Base-by-base conservation (phyloP, 2,888 invertebrate species). In the Cataglyphis cursor region DNA sequence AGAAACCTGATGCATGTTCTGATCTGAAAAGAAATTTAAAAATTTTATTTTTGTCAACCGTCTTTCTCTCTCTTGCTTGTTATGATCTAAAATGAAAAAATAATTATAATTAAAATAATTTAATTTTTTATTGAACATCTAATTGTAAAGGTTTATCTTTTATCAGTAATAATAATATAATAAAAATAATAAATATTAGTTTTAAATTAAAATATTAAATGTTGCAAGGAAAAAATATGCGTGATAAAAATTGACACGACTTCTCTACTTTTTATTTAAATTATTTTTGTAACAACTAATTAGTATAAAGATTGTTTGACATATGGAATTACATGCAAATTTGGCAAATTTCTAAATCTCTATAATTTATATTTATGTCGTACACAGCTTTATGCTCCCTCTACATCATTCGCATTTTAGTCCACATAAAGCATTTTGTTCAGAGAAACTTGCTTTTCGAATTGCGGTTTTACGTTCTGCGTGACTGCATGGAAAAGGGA, bases 401-500 rank as follows among this genome's bases (percentile, higher is more conserved):
- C 31, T 48, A 51, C 10, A n/a, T 65, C 41, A 66, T 57, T 21
- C 15, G n/a, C 2, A 28, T 76, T 76, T 76, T 38, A 57, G n/a
- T 57, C 38, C 28, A 9, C 28, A 24, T 15, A 41, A 41, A 76
- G 41, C 24, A 57, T 57, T 28, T 66, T 38, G 41, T 65, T 35
- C 51, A 64, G 48, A 51, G 35, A 24, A 6, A 41, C 4, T 41
- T 28, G 31, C 31, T n/a, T 48, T 28, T 48, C 48, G 66, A 15
- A 41, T 21, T 8, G 28, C 28, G 5, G 66, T n/a, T n/a, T n/a
- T n/a, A n/a, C 28, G 54, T 38, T 12, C 38, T 78, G 4, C n/a
- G 57, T 44, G 76, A 78, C 35, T 12, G 35, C 35, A n/a, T 12
- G 64, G 72, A 61, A 73, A 74, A 81, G 74, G 28, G 64, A 74